Conservation (phyloP, 1,140 invertebrate species). For the Paraescarpia echinospica region DNA sequence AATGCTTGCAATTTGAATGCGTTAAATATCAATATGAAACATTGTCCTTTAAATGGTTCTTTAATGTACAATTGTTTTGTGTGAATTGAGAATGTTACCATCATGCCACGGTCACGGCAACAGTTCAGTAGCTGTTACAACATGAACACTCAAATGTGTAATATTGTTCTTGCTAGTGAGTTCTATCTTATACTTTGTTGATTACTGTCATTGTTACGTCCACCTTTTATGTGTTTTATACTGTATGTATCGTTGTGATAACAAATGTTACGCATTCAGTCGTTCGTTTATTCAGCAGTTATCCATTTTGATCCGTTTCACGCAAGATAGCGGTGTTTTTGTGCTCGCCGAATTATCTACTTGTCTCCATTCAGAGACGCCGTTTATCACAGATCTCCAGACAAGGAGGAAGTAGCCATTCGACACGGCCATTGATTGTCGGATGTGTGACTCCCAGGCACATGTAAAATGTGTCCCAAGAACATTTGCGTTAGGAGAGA, state of each 20-base stretch:
- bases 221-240: background rate
- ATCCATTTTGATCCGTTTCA: background rate
- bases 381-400: background rate
- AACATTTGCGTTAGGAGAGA: background rate
- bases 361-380: background rate
- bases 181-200: background rate
- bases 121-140: background rate
- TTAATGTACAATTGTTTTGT: background rate
- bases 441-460: background rate
- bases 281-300: background rate
- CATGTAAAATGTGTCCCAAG: background rate
- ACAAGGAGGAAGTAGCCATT: background rate
- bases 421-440: background rate
- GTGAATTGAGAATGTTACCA: background rate
- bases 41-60: background rate
- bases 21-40: background rate
- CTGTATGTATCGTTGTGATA: background rate
- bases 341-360: background rate
- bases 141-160: background rate
- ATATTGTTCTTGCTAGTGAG: background rate
- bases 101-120: background rate
- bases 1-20: background rate
- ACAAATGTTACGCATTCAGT: background rate
- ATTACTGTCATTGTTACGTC: background rate
- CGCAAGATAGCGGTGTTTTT: background rate